These are phyloP conservation scores for Scortum barcoo DNA, from an alignment of 2,113 vertebrate species.

Conservation along the genomic window DNA sequence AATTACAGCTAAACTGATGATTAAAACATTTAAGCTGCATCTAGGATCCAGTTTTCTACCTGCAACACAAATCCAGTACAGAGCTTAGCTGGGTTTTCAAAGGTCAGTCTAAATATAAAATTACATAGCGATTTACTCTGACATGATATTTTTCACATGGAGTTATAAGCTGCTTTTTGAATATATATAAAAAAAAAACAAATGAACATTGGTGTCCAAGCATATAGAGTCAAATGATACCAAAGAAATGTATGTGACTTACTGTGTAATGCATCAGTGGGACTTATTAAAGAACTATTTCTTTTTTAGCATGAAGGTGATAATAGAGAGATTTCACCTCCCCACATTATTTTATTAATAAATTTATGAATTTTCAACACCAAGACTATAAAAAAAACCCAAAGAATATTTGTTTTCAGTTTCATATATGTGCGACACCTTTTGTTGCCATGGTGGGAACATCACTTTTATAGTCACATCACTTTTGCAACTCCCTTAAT, in stretches of 20 bases:
- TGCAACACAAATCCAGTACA: background rate
- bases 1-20: constrained; percentile 22
- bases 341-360: background rate
- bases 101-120: constrained; percentile 27
- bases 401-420: background rate
- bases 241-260: background rate
- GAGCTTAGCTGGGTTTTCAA: constrained; percentile 26
- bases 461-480: background rate
- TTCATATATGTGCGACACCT: background rate
- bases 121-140: constrained; percentile 46
- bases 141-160: constrained; percentile 55
- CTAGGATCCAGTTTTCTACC: background rate
- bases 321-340: no score
- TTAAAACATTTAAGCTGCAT: constrained; percentile 13
- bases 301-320: background rate
- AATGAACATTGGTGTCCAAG: background rate
- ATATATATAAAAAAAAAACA: background rate
- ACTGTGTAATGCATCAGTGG: background rate
- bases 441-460: background rate
- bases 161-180: constrained; percentile 60
- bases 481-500: constrained; percentile 2
- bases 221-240: background rate
- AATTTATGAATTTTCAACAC: no score
- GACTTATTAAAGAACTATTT: no score
- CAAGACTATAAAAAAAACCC: background rate